Conservation (phyloP, 2,888 invertebrate genomes). For the Campoletis raptor region DNA sequence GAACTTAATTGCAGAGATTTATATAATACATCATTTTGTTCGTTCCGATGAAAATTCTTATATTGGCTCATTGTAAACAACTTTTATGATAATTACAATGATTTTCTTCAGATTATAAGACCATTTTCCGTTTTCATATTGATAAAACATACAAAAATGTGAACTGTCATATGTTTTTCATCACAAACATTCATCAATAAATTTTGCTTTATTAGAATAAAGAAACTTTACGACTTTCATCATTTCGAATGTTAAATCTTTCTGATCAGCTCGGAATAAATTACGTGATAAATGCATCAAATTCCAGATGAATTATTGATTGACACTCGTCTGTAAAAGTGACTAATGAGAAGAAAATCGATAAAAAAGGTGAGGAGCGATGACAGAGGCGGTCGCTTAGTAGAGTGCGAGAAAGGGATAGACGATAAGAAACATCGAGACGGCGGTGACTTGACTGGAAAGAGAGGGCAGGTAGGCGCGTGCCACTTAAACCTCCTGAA, state of each 20-base stretch:
- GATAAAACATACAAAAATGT: neutral
- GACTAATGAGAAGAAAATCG: slow-evolving; percentile 17
- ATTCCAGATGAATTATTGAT: neutral
- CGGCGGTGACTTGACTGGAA: slow-evolving; percentile 59
- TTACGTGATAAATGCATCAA: neutral
- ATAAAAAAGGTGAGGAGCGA: slow-evolving; percentile 19
- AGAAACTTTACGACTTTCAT: neutral
- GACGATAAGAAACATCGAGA: slow-evolving; percentile 54
- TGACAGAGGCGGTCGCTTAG: slow-evolving; percentile 30
- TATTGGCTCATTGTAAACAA: neutral
- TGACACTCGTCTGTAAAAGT: neutral
- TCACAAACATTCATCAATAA: neutral
- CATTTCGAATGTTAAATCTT: neutral
- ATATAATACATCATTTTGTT: neutral
- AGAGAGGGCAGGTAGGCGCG: slow-evolving; percentile 81
- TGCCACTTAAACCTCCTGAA: slow-evolving; percentile 84
- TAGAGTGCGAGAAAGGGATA: slow-evolving; percentile 53
- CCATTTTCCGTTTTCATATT: neutral
- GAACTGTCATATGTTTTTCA: neutral
- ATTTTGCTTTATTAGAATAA: neutral
- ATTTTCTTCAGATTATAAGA: neutral
- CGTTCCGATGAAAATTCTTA: neutral
- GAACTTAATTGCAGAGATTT: neutral
- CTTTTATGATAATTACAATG: neutral
- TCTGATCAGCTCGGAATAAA: neutral